Evolutionary conservation across 2,797 vertebrate species (phyloP).

Genomic region (Fringilla coelebs): DNA sequence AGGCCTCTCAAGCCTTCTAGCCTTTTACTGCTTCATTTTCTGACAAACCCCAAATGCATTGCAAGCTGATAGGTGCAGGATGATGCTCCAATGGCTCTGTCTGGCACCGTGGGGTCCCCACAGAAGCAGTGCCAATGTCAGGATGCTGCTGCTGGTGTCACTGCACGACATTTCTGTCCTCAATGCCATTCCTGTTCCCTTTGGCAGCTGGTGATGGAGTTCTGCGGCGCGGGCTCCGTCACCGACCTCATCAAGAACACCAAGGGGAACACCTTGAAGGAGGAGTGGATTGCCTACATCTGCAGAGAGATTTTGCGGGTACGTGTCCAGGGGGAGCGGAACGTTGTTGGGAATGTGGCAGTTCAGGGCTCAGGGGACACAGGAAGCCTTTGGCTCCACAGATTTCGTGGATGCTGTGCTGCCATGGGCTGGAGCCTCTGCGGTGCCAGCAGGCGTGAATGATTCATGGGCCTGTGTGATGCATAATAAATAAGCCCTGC

Average conservation of each 20-base stretch:
- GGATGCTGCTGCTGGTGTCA: not conserved
- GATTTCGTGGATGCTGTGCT: not conserved
- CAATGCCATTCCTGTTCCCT: not conserved
- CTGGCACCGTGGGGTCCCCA: not conserved
- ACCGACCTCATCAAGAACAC: constrained; percentile 98
- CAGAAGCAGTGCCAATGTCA: not conserved
- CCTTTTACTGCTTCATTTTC: not conserved
- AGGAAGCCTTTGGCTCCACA: not conserved
- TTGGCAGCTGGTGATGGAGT: constrained; percentile 96
- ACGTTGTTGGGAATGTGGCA: not conserved
- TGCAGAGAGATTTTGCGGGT: constrained; percentile 97
- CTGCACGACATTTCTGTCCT: not conserved
- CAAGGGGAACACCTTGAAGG: constrained; percentile 95
- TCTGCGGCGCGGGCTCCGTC: constrained; percentile 94
- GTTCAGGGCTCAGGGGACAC: not conserved
- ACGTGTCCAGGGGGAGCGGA: constrained; percentile 8
- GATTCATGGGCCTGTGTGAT: constrained; percentile 52
- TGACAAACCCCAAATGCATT: not conserved
- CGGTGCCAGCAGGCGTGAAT: not conserved
- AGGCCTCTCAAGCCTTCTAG: not conserved
- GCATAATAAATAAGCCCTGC: constrained; percentile 44
- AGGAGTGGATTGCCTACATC: constrained; percentile 97
- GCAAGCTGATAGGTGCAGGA: not conserved
- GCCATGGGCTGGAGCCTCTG: not conserved
- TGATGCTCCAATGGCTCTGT: not conserved